Evolutionary conservation across 2,888 invertebrate species (phyloP).

Genomic region (Notodonta dromedarius): DNA sequence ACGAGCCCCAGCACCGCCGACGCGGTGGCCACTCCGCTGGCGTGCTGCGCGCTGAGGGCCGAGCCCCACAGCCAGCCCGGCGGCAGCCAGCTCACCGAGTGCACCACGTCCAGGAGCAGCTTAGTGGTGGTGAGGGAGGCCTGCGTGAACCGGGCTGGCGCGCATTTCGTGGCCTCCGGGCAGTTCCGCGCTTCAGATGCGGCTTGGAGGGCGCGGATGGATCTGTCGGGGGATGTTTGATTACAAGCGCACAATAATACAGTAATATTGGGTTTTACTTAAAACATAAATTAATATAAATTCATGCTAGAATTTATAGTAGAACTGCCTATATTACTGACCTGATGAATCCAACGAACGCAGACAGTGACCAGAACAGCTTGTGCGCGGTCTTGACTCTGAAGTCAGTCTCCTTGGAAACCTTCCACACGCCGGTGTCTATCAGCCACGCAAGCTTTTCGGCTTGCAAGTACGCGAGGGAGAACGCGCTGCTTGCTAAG

Average conservation of each 20-base stretch:
- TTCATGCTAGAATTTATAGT: too few species aligned
- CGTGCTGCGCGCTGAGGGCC: constrained; percentile 72
- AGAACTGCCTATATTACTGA: constrained; percentile 53
- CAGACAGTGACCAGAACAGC: constrained; percentile 89
- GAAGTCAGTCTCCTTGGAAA: constrained; percentile 82
- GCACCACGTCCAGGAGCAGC: constrained; percentile 87
- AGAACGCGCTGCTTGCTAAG: constrained; percentile 88
- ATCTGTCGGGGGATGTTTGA: constrained; percentile 46
- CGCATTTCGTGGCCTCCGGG: constrained; percentile 56
- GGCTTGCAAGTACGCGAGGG: constrained; percentile 90
- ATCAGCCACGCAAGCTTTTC: constrained; percentile 94
- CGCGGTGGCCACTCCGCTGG: constrained; percentile 59
- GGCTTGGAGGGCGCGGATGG: constrained; percentile 62
- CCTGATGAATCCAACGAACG: constrained; percentile 89
- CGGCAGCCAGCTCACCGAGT: constrained; percentile 92
- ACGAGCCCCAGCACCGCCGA: constrained; percentile 64
- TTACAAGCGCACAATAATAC: too few species aligned
- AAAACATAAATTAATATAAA: too few species aligned
- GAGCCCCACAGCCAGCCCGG: constrained; percentile 92
- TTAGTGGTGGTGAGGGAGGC: constrained; percentile 68
- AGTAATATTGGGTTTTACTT: too few species aligned
- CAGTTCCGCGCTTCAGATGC: constrained; percentile 53
- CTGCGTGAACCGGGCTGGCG: constrained; percentile 64
- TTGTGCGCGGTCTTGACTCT: constrained; percentile 88
- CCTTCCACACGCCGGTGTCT: constrained; percentile 86